phyloP scores from a whole-genome alignment of 2,113 vertebrate genomes.

The Tringa solitaria region DNA sequence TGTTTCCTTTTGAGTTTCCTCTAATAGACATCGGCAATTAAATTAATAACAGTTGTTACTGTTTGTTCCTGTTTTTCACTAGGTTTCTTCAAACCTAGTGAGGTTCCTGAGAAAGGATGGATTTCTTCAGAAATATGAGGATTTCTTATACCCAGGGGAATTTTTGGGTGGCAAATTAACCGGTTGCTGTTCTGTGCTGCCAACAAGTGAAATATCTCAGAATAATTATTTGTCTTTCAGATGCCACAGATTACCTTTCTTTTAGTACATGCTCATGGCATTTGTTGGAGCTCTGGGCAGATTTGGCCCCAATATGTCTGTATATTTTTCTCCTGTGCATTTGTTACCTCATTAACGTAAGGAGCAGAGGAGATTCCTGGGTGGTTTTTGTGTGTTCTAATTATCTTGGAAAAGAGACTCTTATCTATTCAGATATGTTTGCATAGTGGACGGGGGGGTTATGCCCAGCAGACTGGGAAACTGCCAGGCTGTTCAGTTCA shows the following conservation, averaged over 20 bases:
- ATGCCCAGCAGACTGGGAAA: neutral
- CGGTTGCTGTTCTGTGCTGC: neutral
- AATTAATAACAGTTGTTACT: neutral
- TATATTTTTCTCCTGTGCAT: rapidly evolving
- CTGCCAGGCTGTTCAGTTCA: neutral
- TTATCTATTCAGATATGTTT: neutral
- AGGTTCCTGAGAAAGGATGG: neutral
- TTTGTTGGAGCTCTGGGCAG: neutral
- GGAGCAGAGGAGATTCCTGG: neutral
- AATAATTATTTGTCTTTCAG: neutral
- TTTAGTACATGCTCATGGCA: neutral
- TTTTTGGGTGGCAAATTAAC: neutral
- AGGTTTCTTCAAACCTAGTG: neutral
- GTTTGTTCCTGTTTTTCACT: neutral
- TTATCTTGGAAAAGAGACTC: neutral
- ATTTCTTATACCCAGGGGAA: neutral
- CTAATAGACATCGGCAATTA: neutral
- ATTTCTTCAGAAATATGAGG: neutral
- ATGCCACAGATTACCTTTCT: neutral
- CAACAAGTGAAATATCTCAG: neutral
- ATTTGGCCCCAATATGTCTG: neutral
- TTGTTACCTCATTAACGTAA: neutral
- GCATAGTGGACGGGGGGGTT: neutral
- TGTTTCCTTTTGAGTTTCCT: neutral
- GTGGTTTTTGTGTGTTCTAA: neutral